Evolutionary conservation across 2,113 vertebrate species (phyloP).

Genomic region (Anthoscopus minutus): DNA sequence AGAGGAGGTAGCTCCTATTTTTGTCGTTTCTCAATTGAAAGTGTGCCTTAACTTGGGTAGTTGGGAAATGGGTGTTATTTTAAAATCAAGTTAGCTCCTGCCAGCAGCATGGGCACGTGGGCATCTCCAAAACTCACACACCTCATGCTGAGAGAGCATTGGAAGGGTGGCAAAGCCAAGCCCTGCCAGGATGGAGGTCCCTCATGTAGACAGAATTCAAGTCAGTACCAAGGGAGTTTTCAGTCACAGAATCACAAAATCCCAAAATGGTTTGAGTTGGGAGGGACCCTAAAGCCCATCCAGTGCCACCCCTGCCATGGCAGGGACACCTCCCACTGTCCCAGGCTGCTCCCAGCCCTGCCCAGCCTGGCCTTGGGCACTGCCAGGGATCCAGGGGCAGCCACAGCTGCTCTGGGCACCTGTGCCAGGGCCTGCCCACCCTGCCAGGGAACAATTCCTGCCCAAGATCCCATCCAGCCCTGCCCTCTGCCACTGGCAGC

Average conservation of each 20-base stretch:
- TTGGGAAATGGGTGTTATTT: neutral
- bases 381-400: neutral
- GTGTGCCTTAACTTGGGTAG: neutral
- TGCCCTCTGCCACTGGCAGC: neutral
- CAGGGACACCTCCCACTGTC: neutral
- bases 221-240: neutral
- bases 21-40: neutral
- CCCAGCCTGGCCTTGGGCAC: neutral
- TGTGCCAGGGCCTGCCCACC: neutral
- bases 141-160: accelerated
- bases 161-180: neutral
- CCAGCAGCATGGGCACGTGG: neutral
- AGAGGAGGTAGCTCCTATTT: conserved; percentile 15
- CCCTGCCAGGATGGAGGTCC: neutral
- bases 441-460: neutral
- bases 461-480: neutral
- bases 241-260: neutral
- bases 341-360: accelerated
- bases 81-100: neutral
- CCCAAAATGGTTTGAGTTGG: neutral
- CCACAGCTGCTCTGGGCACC: neutral
- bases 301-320: accelerated
- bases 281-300: accelerated
- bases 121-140: neutral
- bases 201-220: neutral